Percentiles rank a stretch among this genome's conserved stretches.
These are phyloP conservation scores for Drosophila sordidapex DNA, from an alignment of 2,888 invertebrate species.

Conservation along the genomic window DNA sequence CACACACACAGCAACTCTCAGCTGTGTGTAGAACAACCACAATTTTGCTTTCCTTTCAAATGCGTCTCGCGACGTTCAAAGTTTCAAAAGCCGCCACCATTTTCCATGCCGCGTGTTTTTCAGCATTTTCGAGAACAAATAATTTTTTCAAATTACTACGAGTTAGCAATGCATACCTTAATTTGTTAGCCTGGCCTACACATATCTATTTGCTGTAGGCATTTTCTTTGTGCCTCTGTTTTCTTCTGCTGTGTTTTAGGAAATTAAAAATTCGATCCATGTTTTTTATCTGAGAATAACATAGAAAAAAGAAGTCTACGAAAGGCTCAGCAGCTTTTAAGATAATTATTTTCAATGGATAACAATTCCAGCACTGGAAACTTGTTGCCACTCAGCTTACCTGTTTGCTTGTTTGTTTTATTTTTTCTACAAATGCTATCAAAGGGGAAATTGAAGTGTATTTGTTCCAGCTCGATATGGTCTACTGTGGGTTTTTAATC, in stretches of 20 bases:
- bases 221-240: slow-evolving; percentile 9
- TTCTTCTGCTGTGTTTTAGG: not conserved
- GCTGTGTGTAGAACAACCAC: slow-evolving; percentile 12
- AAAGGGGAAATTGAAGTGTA: not conserved
- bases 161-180: slow-evolving; percentile 40
- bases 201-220: not conserved
- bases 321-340: not conserved
- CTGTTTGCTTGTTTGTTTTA: not conserved
- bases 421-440: not conserved
- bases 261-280: slow-evolving; percentile 8
- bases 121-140: slow-evolving; percentile 33
- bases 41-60: slow-evolving; percentile 38
- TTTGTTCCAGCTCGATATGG: not conserved
- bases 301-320: not conserved
- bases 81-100: slow-evolving; percentile 19
- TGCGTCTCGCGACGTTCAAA: not conserved
- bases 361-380: not conserved
- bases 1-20: not conserved
- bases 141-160: slow-evolving; percentile 39
- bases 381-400: not conserved
- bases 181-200: slow-evolving; percentile 31
- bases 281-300: not conserved
- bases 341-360: not conserved
- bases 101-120: slow-evolving; percentile 30
- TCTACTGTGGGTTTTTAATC: slow-evolving; percentile 1